Evolutionary conservation across 1,140 invertebrate genomes (phyloP).

Genomic region (Drosophila repleta): DNA sequence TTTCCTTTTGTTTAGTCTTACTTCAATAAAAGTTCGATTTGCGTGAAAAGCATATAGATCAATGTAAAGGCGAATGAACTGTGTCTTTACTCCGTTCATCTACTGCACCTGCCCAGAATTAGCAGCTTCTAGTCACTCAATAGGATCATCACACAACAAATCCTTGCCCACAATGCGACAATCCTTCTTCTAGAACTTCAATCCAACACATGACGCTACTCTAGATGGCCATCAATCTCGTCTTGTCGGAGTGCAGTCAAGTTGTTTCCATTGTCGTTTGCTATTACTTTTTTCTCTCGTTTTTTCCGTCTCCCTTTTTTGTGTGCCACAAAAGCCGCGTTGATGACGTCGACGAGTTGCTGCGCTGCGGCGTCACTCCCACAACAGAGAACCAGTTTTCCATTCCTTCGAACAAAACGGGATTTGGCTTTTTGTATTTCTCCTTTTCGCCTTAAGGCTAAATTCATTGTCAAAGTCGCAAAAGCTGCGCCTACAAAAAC

Average conservation of each 20-base stretch:
- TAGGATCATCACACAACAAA: constrained; percentile 42
- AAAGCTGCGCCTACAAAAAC: constrained; percentile 69
- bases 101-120: not conserved
- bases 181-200: constrained; percentile 31
- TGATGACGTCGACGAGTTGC: constrained; percentile 61
- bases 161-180: constrained; percentile 26
- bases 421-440: constrained; percentile 52
- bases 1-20: too few relatives aligned
- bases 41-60: not conserved
- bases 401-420: constrained; percentile 70
- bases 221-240: constrained; percentile 67
- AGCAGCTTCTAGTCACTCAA: constrained; percentile 21
- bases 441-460: constrained; percentile 68
- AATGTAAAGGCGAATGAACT: not conserved
- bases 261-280: constrained; percentile 68
- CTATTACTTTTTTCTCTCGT: not conserved
- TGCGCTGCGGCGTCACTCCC: constrained; percentile 54
- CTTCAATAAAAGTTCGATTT: not conserved
- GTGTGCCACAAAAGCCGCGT: constrained; percentile 51
- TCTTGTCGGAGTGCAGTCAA: constrained; percentile 75
- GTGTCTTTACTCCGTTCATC: too few relatives aligned
- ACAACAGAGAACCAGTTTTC: constrained; percentile 68
- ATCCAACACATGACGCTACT: constrained; percentile 33
- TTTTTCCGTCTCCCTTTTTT: not conserved
- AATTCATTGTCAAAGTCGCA: constrained; percentile 80